Percentiles rank a stretch among this genome's conserved stretches.
phyloP scores from a whole-genome alignment of 2,797 vertebrate species.

The Lithobates pipiens region DNA sequence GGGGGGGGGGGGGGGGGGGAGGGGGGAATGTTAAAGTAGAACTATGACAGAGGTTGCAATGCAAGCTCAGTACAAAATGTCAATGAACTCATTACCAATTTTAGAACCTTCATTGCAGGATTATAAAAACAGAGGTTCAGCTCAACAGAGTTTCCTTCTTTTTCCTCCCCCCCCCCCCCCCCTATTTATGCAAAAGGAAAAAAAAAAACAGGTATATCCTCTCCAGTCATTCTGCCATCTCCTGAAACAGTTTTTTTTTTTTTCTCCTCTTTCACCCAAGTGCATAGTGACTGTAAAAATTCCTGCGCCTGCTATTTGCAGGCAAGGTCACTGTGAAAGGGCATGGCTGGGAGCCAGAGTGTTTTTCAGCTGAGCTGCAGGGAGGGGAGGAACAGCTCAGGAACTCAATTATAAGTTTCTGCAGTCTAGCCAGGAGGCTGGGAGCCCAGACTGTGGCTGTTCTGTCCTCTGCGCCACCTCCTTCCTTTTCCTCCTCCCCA shows the following conservation, averaged over 20 bases:
- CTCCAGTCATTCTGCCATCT: conserved; percentile 65
- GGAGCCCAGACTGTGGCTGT: conserved; percentile 94
- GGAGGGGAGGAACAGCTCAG: conserved; percentile 85
- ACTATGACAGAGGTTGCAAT: not conserved
- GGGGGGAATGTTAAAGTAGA: too few species aligned
- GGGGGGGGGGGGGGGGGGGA: too few species aligned
- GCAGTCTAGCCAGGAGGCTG: conserved; percentile 96
- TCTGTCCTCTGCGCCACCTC: conserved; percentile 80
- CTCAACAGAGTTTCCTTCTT: too few species aligned
- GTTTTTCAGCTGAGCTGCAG: conserved; percentile 77
- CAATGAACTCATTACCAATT: conserved; percentile 20
- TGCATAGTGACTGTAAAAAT: conserved; percentile 71
- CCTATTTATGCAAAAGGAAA: not conserved
- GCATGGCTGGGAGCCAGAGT: conserved; percentile 79
- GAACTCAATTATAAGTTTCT: conserved; percentile 97
- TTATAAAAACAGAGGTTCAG: not conserved
- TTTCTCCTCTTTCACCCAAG: conserved; percentile 60
- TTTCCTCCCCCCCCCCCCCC: too few species aligned
- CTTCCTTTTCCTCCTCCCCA: conserved; percentile 73
- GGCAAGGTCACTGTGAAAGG: conserved; percentile 84
- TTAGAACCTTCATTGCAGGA: not conserved
- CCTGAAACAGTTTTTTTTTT: conserved; percentile 63
- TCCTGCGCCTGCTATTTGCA: conserved; percentile 78
- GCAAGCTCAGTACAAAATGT: conserved; percentile 3
- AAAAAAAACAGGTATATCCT: conserved; percentile 23